These are phyloP conservation scores for Sebastes minor DNA, from an alignment of 2,797 vertebrate genomes.

Conservation along the genomic window DNA sequence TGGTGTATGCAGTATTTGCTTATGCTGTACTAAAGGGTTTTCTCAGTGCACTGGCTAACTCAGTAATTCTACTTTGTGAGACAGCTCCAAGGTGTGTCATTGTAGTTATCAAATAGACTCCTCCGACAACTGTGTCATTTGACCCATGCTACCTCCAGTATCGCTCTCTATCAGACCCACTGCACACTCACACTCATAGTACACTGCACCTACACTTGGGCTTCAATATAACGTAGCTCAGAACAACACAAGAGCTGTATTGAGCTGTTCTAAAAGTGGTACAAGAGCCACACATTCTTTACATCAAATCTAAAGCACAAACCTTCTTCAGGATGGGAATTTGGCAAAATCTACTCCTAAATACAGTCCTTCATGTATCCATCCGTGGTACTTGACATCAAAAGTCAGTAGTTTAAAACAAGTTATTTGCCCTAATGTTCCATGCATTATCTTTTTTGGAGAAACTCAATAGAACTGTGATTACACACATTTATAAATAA, in stretches of 20 bases:
- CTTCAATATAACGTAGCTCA: conserved; percentile 35
- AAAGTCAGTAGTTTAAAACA: background rate
- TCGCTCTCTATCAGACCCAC: conserved; percentile 1
- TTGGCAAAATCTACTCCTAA: background rate
- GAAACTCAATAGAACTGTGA: background rate
- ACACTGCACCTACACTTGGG: conserved; percentile 43
- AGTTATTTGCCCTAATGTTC: background rate
- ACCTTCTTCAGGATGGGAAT: background rate
- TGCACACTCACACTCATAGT: conserved; percentile 12
- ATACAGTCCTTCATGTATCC: background rate
- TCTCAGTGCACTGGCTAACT: background rate
- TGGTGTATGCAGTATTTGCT: background rate
- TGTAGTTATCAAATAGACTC: conserved; percentile 14
- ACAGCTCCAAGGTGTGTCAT: background rate
- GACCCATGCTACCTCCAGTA: conserved; percentile 6
- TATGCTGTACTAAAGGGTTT: background rate
- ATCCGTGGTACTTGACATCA: background rate
- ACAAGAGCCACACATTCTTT: conserved; percentile 2
- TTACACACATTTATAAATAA: background rate
- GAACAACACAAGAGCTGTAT: conserved; percentile 28
- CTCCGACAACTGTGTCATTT: conserved; percentile 3
- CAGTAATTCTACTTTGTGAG: background rate
- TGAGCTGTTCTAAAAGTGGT: conserved; percentile 31
- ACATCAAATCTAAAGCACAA: conserved; percentile 12
- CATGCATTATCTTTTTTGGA: background rate